Base-by-base conservation (phyloP, 2,113 vertebrate genomes). In the Herpetotheres cachinnans region DNA sequence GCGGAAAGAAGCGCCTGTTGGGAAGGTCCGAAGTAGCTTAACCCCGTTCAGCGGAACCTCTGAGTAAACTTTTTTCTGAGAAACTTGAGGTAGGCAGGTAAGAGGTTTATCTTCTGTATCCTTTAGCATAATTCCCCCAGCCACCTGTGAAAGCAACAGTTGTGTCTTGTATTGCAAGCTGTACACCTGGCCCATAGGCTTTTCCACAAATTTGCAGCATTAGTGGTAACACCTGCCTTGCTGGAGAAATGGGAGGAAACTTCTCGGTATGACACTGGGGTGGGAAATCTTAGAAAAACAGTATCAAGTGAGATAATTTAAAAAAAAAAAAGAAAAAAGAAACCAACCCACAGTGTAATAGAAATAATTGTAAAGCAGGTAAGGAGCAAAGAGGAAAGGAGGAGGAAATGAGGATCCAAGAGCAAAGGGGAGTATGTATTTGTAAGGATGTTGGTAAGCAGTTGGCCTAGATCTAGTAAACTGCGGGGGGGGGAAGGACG, bases 131-230 rank as follows among this genome's bases (percentile, higher is more conserved):
- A 26, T 36, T 56, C 13, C 20, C 49, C 20, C 19, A 10, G 2
- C 13, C 19, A 9, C 25, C 16, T 7, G 4, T 22, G 63, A 25
- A 29, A 74, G 65, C 36, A n/a, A 1, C 0, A 1, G 36, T 38
- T 0, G 0, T 4, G 7, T 30, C 54, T 30, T 5, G 0, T 14
- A 4, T 15, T 36, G 26, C 14, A 14, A 13, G 21, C 26, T 13
- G 36, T 42, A 7, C 10, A 1, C 18, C 29, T 5, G 18, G 20
- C 32, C 21, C 7, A 1, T 3, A 6, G 24, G 40, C 36, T 70
- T 34, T 50, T 18, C 27, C 25, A 10, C 11, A 8, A 5, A 16
- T 7, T 4, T 12, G 8, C 15, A 4, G 1, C 19, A 1, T 24
- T 30, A 22, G 32, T 16, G 14, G 8, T 10, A 34, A 18, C 38